Evolutionary conservation across 1,140 invertebrate species (phyloP).

Genomic region (Drosophila melanica): DNA sequence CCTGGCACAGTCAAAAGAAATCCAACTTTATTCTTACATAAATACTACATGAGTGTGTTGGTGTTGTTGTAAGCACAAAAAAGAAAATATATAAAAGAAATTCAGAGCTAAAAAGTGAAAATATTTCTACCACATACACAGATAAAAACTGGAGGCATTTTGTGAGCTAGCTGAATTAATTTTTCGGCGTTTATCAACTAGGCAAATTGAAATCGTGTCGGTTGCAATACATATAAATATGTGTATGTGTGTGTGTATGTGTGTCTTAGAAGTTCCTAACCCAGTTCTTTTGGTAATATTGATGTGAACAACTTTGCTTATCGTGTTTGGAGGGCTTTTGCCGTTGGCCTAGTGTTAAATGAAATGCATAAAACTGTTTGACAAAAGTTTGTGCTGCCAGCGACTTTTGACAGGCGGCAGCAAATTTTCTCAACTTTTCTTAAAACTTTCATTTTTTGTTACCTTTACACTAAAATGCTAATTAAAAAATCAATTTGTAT

Average conservation of each 20-base stretch:
- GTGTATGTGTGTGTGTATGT: slow-evolving; percentile 4
- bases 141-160: slow-evolving; percentile 50
- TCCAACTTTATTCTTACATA: slow-evolving; percentile 73
- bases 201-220: slow-evolving; percentile 80
- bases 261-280: slow-evolving; percentile 60
- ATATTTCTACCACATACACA: slow-evolving; percentile 47
- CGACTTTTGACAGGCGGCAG: slow-evolving; percentile 48
- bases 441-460: not conserved
- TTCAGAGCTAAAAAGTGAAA: slow-evolving; percentile 76
- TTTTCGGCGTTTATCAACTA: slow-evolving; percentile 74
- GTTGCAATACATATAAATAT: not conserved
- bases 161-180: slow-evolving; percentile 66
- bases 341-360: slow-evolving; percentile 32
- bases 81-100: slow-evolving; percentile 21
- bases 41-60: slow-evolving; percentile 36
- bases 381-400: slow-evolving; percentile 30
- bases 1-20: slow-evolving; percentile 76
- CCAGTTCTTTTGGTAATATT: slow-evolving; percentile 63
- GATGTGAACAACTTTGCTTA: slow-evolving; percentile 48
- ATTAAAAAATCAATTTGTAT: not conserved
- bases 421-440: slow-evolving; percentile 34
- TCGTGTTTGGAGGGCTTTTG: slow-evolving; percentile 10
- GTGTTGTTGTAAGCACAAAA: slow-evolving; percentile 6
- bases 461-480: not conserved
- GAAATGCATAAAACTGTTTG: slow-evolving; percentile 25